Evolutionary conservation across 2,888 invertebrate species (phyloP).

Genomic region (Scaptomyza parva): DNA sequence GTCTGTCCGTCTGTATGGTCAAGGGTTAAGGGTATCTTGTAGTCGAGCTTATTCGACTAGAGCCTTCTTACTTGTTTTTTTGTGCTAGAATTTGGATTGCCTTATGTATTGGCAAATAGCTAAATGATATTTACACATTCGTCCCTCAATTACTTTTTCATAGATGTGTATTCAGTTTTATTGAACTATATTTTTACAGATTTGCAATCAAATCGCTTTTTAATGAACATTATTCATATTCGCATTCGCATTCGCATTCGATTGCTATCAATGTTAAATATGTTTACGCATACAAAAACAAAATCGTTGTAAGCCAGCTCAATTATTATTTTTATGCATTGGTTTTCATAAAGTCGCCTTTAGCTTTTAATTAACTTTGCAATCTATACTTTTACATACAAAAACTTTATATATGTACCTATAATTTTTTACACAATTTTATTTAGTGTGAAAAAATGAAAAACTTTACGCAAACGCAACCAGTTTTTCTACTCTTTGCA

Average conservation of each 20-base stretch:
- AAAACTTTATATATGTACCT: background rate
- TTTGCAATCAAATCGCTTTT: background rate
- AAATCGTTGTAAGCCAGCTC: constrained; percentile 6
- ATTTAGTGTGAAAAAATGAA: constrained; percentile 11
- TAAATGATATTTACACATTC: too few species aligned
- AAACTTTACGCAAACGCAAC: constrained; percentile 61
- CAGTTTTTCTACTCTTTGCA: constrained; percentile 59
- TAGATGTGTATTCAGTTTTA: too few species aligned
- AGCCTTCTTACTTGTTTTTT: too few species aligned
- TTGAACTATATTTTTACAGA: too few species aligned
- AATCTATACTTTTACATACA: constrained; percentile 7
- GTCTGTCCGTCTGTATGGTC: too few species aligned
- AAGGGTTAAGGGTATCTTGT: too few species aligned
- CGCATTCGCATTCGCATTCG: too few species aligned
- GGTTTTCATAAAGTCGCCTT: constrained; percentile 28
- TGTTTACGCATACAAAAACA: background rate
- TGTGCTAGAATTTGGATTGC: too few species aligned
- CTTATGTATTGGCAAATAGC: too few species aligned
- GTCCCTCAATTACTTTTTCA: too few species aligned
- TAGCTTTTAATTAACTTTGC: constrained; percentile 62
- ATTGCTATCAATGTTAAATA: constrained; percentile 14
- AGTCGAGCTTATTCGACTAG: too few species aligned
- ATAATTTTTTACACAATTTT: constrained; percentile 27
- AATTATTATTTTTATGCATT: constrained; percentile 10
- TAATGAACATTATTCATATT: background rate